These are phyloP conservation scores for Axis porcinus DNA, from an alignment of 2,113 vertebrate species.

Conservation along the genomic window DNA sequence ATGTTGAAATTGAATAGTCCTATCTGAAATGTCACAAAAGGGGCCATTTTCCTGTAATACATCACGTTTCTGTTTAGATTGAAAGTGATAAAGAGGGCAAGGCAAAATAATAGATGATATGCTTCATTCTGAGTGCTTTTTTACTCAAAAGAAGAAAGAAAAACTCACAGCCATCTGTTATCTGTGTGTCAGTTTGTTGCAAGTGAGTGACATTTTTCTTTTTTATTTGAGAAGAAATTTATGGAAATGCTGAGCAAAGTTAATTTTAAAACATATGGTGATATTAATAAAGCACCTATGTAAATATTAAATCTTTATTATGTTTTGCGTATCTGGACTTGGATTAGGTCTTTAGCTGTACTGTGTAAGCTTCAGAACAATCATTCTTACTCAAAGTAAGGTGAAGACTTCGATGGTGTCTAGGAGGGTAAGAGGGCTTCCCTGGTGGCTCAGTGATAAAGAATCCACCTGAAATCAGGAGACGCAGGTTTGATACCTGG, in stretches of 20 bases:
- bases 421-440: neutral
- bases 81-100: slow-evolving; percentile 72
- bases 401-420: neutral
- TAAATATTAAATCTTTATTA: slow-evolving; percentile 36
- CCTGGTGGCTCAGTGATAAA: neutral
- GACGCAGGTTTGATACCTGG: neutral
- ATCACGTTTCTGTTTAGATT: slow-evolving; percentile 76
- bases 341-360: slow-evolving; percentile 28
- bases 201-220: slow-evolving; percentile 68
- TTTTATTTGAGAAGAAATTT: slow-evolving; percentile 67
- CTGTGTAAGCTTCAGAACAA: neutral
- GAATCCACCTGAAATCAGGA: neutral
- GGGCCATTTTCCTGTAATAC: slow-evolving; percentile 64
- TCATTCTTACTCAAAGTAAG: neutral
- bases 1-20: slow-evolving; percentile 59
- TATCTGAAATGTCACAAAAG: slow-evolving; percentile 73
- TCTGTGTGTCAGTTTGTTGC: slow-evolving; percentile 53
- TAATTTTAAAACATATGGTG: slow-evolving; percentile 63
- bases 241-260: slow-evolving; percentile 52
- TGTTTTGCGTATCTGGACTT: slow-evolving; percentile 13
- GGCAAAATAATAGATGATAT: slow-evolving; percentile 75
- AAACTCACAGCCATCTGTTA: slow-evolving; percentile 66
- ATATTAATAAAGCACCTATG: slow-evolving; percentile 51
- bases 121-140: slow-evolving; percentile 62
- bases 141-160: slow-evolving; percentile 34